These are phyloP conservation scores for Stenotaenia linearis DNA, from an alignment of 2,888 invertebrate species.

Conservation along the genomic window DNA sequence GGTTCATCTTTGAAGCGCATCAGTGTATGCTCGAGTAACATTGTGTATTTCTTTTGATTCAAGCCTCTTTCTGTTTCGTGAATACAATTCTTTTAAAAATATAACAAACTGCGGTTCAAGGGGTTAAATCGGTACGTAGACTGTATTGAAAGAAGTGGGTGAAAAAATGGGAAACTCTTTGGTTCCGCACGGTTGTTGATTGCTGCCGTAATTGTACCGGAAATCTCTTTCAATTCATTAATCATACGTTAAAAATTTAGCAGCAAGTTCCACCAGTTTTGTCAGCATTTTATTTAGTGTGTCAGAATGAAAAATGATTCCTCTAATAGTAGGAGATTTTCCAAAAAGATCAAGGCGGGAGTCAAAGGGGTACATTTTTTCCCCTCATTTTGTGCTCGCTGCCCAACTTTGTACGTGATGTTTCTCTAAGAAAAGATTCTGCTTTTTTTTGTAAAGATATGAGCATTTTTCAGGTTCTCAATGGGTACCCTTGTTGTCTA, in stretches of 20 bases:
- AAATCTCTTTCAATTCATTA: background rate
- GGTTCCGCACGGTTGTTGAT: background rate
- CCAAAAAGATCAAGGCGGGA: slow-evolving; percentile 10
- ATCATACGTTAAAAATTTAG: slow-evolving; percentile 3
- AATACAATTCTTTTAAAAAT: background rate
- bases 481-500: slow-evolving; percentile 26
- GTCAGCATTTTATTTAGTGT: slow-evolving; percentile 4
- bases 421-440: slow-evolving; percentile 3
- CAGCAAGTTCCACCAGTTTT: background rate
- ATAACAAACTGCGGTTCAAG: background rate
- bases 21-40: slow-evolving; percentile 20
- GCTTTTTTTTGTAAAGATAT: background rate
- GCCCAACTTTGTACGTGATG: background rate
- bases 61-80: background rate
- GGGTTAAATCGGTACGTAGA: background rate
- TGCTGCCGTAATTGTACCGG: background rate
- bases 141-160: background rate
- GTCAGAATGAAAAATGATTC: slow-evolving; percentile 24
- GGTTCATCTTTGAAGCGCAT: slow-evolving; percentile 23
- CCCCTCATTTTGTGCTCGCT: background rate
- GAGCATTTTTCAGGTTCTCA: slow-evolving; percentile 23
- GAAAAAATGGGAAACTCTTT: background rate
- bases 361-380: background rate
- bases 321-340: background rate
- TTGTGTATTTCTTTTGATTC: slow-evolving; percentile 12